These are phyloP conservation scores for Regulus satrapa DNA, from an alignment of 2,113 vertebrate species.

Conservation along the genomic window DNA sequence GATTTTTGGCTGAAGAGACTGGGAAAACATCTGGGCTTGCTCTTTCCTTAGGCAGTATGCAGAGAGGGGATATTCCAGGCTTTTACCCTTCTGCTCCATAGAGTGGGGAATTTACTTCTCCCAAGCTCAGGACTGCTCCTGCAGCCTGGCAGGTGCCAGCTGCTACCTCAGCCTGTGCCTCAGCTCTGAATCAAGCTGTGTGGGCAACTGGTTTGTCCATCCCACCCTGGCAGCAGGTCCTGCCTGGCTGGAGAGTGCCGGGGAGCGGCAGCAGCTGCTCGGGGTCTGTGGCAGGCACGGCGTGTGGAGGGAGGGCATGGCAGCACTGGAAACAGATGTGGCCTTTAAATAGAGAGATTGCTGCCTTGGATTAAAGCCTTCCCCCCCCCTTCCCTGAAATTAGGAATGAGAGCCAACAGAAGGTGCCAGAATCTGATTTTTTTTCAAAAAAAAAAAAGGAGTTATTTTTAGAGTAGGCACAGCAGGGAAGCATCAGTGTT, in stretches of 20 bases:
- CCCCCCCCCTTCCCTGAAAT: not conserved
- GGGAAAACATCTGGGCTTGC: not conserved
- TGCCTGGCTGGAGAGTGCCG: not conserved
- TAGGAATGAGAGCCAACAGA: accelerated
- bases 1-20: not conserved
- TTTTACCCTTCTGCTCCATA: not conserved
- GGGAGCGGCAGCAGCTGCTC: not conserved
- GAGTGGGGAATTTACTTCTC: not conserved
- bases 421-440: not conserved
- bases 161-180: not conserved
- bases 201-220: not conserved
- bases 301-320: not conserved
- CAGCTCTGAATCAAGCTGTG: not conserved
- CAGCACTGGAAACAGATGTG: not conserved
- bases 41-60: not conserved
- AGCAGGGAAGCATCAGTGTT: not conserved
- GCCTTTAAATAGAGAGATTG: not conserved
- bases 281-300: not conserved
- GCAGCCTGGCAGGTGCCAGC: not conserved
- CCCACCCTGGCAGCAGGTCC: not conserved
- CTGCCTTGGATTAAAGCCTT: not conserved
- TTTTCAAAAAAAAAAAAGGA: not conserved
- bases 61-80: not conserved
- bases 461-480: not conserved
- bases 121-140: not conserved